Conservation (phyloP, 2,888 invertebrate genomes). For the Stenurella melanura region DNA sequence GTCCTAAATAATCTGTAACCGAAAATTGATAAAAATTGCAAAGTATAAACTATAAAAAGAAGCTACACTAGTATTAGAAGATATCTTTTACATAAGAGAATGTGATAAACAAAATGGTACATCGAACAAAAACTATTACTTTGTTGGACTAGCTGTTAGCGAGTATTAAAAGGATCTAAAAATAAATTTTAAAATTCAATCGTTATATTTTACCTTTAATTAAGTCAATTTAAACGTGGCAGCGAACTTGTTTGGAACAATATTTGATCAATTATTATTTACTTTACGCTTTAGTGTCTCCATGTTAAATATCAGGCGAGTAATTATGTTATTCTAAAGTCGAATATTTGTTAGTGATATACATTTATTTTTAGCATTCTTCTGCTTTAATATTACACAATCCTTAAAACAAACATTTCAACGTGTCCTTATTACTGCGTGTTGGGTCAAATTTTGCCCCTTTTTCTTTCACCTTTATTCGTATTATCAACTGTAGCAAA, state of each 20-base stretch:
- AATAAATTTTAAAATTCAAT: constrained; percentile 18
- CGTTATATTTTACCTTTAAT: constrained; percentile 31
- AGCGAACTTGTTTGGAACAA: constrained; percentile 23
- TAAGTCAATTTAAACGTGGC: constrained; percentile 27
- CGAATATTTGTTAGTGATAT: neutral
- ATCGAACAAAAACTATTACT: neutral
- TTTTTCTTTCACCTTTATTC: no score
- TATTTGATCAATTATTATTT: constrained; percentile 34
- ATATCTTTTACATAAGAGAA: neutral
- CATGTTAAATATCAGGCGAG: constrained; percentile 19
- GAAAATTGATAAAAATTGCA: no score
- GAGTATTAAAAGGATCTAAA: constrained; percentile 14
- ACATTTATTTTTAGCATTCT: neutral
- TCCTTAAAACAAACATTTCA: no score
- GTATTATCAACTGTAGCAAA: no score
- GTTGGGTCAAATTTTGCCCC: no score
- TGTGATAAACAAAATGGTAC: neutral
- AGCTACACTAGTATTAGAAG: neutral
- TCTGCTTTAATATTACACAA: neutral
- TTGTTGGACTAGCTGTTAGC: constrained; percentile 9
- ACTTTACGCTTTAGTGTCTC: constrained; percentile 14
- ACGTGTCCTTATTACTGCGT: no score
- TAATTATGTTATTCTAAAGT: constrained; percentile 29
- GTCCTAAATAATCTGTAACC: no score
- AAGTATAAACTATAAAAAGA: no score